A percentile compares a stretch with the other conserved stretches of the same genome.
These are phyloP conservation scores for Galerucella calmariensis DNA, from an alignment of 2,888 invertebrate species.

Conservation along the genomic window DNA sequence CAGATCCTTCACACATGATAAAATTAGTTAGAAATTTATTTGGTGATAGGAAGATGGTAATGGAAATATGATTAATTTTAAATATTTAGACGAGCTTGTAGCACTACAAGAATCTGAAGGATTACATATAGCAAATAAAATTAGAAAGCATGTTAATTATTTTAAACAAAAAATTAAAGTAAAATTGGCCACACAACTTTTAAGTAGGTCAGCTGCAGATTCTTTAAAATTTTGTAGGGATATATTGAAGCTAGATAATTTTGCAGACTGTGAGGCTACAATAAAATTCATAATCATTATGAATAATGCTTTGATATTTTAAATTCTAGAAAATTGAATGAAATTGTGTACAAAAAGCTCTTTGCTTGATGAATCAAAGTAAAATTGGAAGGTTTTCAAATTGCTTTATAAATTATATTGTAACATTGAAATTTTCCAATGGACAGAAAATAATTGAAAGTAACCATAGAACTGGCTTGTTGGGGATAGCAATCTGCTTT, in stretches of 20 bases:
- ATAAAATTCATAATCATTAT: conserved; percentile 43
- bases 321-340: conserved; percentile 42
- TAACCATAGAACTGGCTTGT: too few relatives aligned
- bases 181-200: conserved; percentile 38
- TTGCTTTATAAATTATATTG: too few relatives aligned
- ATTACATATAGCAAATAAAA: conserved; percentile 36
- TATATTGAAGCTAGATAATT: conserved; percentile 38
- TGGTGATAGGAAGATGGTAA: background rate
- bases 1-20: conserved; percentile 33
- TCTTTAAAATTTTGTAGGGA: conserved; percentile 45
- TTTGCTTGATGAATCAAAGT: conserved; percentile 9
- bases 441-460: too few relatives aligned
- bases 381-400: too few relatives aligned
- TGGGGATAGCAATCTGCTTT: too few relatives aligned
- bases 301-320: conserved; percentile 50
- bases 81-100: background rate
- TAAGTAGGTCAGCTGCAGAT: conserved; percentile 47
- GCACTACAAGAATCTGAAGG: conserved; percentile 32
- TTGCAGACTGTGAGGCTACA: conserved; percentile 42
- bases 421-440: too few relatives aligned
- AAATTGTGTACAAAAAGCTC: conserved; percentile 23
- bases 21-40: conserved; percentile 34
- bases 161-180: conserved; percentile 32
- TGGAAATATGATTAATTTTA: background rate
- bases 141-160: conserved; percentile 29